A percentile compares a stretch with the other conserved stretches of the same genome.
phyloP scores from a whole-genome alignment of 2,888 invertebrate species.

The Heteromurus nitidus region DNA sequence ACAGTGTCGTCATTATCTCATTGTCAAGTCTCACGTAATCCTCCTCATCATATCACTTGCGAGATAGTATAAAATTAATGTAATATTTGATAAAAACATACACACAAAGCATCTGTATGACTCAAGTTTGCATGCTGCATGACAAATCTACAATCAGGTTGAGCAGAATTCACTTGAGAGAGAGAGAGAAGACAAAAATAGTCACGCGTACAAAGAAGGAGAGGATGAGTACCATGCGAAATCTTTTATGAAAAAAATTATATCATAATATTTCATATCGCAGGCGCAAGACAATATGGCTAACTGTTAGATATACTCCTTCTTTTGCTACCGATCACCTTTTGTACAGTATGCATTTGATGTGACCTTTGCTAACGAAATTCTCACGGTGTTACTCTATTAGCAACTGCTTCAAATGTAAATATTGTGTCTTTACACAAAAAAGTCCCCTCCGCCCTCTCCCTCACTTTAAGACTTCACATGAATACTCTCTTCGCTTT shows the following conservation, averaged over 20 bases:
- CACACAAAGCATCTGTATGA: neutral
- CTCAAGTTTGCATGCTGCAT: conserved; percentile 19
- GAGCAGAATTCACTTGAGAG: neutral
- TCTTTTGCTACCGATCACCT: neutral
- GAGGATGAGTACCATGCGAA: no score
- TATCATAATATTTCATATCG: no score
- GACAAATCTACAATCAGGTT: conserved; percentile 2
- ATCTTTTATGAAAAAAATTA: no score
- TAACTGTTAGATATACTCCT: neutral
- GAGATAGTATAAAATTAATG: no score
- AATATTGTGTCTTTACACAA: neutral
- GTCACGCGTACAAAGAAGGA: no score
- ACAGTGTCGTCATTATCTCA: no score
- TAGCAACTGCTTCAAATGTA: conserved; percentile 37
- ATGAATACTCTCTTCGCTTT: neutral
- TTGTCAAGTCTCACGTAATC: conserved; percentile 41
- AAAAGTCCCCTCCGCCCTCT: conserved; percentile 16
- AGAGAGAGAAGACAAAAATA: no score
- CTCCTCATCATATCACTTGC: neutral
- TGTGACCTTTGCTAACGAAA: conserved; percentile 51
- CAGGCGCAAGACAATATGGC: neutral
- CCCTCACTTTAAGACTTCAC: neutral
- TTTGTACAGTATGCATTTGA: neutral
- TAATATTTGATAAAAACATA: no score
- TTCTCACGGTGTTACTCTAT: conserved; percentile 41